Percentiles rank a stretch among this genome's conserved stretches.
These are phyloP conservation scores for Himalopsyche kuldschensis DNA, from an alignment of 2,888 invertebrate species.

Conservation along the genomic window DNA sequence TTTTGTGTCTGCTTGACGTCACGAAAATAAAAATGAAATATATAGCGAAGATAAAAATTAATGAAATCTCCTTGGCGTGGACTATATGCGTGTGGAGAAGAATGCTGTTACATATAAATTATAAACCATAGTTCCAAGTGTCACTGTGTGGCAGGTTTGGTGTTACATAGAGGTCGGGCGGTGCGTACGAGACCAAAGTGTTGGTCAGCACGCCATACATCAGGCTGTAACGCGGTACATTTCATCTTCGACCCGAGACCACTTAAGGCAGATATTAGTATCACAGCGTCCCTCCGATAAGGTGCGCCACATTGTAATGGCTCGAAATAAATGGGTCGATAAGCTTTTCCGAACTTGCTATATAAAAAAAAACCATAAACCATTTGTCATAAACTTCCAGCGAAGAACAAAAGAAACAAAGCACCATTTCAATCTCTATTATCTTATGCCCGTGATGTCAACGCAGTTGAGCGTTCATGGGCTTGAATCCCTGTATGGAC, in stretches of 20 bases:
- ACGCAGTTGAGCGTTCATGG: no score
- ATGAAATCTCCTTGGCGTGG: background rate
- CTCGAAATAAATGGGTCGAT: background rate
- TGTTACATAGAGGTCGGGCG: background rate
- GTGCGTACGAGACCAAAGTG: background rate
- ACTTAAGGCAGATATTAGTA: constrained; percentile 28
- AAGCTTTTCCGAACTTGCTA: no score
- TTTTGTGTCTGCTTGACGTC: background rate
- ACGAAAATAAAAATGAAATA: background rate
- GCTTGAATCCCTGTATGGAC: no score
- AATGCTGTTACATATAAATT: background rate
- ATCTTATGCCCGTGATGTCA: no score
- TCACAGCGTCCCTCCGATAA: constrained; percentile 11
- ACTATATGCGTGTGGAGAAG: background rate
- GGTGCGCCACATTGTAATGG: background rate
- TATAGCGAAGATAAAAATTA: background rate
- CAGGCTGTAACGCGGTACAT: constrained; percentile 25
- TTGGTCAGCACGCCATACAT: constrained; percentile 18
- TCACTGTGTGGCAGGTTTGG: background rate
- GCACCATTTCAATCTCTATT: no score
- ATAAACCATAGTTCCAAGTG: background rate
- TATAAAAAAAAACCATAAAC: no score
- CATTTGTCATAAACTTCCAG: no score
- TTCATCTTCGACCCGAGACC: constrained; percentile 20
- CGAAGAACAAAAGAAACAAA: no score